Conservation (phyloP, 2,888 invertebrate genomes). For the Altica lythri region DNA sequence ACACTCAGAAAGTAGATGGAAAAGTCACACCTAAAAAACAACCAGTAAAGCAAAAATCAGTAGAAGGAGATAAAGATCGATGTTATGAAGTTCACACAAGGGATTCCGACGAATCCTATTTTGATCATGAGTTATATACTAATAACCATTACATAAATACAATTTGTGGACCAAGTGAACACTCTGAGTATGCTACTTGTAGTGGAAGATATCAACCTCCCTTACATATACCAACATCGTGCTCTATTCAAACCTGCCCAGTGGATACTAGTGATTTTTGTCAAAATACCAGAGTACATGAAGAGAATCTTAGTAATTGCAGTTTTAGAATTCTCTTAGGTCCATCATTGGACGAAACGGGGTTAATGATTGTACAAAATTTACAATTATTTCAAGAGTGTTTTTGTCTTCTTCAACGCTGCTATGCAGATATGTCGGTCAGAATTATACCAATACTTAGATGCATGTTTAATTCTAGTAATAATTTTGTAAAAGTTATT, state of each 20-base stretch:
- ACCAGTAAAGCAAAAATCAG: no score
- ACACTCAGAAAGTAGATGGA: no score
- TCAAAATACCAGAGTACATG: neutral
- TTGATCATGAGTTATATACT: no score
- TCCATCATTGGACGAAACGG: conserved; percentile 5
- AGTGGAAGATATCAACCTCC: no score
- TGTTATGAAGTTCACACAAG: no score
- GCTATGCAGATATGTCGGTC: neutral
- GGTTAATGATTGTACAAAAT: neutral
- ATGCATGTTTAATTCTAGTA: neutral
- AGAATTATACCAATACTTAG: neutral
- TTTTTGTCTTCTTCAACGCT: neutral
- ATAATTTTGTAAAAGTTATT: conserved; percentile 7
- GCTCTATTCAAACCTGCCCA: neutral
- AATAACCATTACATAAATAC: no score
- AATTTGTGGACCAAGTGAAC: no score
- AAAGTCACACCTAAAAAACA: no score
- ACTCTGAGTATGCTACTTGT: no score
- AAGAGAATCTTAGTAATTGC: neutral
- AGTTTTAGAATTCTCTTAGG: neutral
- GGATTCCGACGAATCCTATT: no score
- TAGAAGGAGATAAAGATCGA: no score
- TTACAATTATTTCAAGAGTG: neutral
- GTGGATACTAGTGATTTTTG: neutral
- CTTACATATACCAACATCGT: no score